phyloP scores from a whole-genome alignment of 2,113 vertebrate genomes.

The Rhagologus leucostigma region DNA sequence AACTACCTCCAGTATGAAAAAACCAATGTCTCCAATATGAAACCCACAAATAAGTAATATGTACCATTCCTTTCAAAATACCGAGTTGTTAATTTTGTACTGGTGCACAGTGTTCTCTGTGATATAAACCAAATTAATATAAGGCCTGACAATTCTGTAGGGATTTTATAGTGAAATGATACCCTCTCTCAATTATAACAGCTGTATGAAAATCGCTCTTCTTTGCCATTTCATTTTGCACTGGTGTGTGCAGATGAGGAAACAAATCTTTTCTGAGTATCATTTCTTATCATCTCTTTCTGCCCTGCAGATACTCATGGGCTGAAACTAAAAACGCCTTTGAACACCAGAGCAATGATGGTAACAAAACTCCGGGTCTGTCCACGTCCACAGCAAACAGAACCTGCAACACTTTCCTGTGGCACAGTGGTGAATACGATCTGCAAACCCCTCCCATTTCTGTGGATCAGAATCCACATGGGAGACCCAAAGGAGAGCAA shows the following conservation, averaged over 20 bases:
- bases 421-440: background rate
- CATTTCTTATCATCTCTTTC: background rate
- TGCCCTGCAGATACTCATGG: background rate
- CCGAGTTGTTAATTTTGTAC: background rate
- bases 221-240: background rate
- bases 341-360: background rate
- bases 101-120: background rate
- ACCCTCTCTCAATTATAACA: background rate
- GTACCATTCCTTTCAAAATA: background rate
- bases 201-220: background rate
- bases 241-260: background rate
- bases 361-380: background rate
- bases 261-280: background rate
- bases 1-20: background rate
- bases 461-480: background rate
- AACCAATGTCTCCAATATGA: background rate
- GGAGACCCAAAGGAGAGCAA: rapidly evolving
- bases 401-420: background rate
- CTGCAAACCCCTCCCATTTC: background rate
- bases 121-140: background rate
- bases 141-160: background rate
- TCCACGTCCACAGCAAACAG: background rate
- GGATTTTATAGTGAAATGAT: background rate
- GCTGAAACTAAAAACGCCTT: background rate
- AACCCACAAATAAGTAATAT: background rate